phyloP scores from a whole-genome alignment of 2,797 vertebrate species.

The Orientallactaga sibirica region DNA sequence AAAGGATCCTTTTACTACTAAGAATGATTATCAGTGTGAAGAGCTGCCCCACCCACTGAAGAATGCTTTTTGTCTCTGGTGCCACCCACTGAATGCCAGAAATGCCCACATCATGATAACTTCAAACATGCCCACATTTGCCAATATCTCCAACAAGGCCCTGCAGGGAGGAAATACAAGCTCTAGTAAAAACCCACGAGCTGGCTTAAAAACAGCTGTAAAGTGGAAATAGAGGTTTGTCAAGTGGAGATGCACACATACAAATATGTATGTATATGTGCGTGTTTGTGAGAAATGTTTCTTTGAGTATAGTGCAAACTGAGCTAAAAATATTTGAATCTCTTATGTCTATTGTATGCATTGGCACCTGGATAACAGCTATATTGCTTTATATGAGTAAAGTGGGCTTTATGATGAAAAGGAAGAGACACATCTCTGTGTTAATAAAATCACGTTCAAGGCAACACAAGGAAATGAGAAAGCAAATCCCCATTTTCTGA shows the following conservation, averaged over 20 bases:
- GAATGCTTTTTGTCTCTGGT: background rate
- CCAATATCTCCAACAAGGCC: background rate
- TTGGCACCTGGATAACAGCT: background rate
- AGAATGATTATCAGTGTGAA: background rate
- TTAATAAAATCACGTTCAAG: background rate
- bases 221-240: background rate
- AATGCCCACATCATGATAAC: background rate
- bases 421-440: background rate
- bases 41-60: too few species aligned
- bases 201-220: background rate
- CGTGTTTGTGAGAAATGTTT: background rate
- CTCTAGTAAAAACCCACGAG: too few species aligned
- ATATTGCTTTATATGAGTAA: background rate
- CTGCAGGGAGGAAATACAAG: background rate
- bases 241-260: background rate
- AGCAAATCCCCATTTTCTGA: background rate
- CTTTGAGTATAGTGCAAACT: background rate
- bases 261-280: background rate
- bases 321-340: background rate
- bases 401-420: constrained; percentile 26
- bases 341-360: background rate
- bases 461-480: constrained; percentile 5
- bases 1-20: background rate
- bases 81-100: background rate
- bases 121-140: background rate